Base-by-base conservation (phyloP, 2,888 invertebrate genomes). In the Phengaris arion region DNA sequence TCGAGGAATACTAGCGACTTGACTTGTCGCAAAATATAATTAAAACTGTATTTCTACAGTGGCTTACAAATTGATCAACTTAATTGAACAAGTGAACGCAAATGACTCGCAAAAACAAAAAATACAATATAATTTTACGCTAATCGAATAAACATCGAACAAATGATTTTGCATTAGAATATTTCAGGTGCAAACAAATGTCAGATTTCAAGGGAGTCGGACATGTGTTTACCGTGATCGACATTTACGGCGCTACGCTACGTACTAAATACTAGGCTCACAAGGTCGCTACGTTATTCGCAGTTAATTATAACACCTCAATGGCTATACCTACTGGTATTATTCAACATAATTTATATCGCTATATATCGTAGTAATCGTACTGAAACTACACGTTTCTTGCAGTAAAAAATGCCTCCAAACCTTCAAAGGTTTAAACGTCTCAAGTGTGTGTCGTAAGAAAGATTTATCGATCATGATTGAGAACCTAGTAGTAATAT, bases 201-300 rank as follows among this genome's bases (percentile, higher is more conserved):
- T 57, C 51, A 46, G 46, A 46, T 35, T 75, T 85, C 84, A 87
- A 87, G 84, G 84, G 85, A 82, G 87, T 87, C 87, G 85, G 89
- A 82, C 83, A 86, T 83, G 82, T 90, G 88, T 89, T 88, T 90
- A 90, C 85, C 83, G 83, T 84, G 82, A 83, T 84, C 83, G 85
- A 88, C 88, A 89, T 89, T 88, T 89, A 87, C 85, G 78, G 77
- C 79, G 79, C 81, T 76, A 79, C 83, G 82, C 77, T 85, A 83
- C 82, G 22, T 22, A 22, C 81, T 77, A 79, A 83, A 82, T 80
- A 79, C 77, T 85, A 83, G 82, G 78, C 82, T 83, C 79, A 75
- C 87, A 89, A 89, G 89, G 88, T 83, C 86, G 80, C 84, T 83
- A 86, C 85, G 84, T 83, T 80, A 82, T 84, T 84, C 83, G 81